phyloP scores from a whole-genome alignment of 2,888 invertebrate genomes.

The Oegoconia quadripuncta region DNA sequence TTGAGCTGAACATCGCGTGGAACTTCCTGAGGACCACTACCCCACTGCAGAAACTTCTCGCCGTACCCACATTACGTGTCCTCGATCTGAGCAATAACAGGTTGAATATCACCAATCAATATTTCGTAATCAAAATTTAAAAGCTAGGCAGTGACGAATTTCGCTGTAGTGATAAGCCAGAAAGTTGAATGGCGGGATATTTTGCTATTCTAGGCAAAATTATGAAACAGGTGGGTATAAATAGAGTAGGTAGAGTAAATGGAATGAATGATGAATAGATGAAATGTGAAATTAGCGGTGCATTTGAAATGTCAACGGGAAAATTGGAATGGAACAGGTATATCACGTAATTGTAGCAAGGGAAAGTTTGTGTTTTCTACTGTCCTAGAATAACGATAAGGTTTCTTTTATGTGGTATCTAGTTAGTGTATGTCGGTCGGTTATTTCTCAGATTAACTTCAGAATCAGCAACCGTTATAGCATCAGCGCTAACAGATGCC shows the following conservation, averaged over 20 bases:
- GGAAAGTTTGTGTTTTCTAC: too few relatives aligned
- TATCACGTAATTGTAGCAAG: too few relatives aligned
- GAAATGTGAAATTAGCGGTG: too few relatives aligned
- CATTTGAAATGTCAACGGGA: too few relatives aligned
- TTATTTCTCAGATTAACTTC: not conserved
- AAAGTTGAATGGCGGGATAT: not conserved
- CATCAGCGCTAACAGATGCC: not conserved
- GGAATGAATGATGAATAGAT: too few relatives aligned
- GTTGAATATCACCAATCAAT: constrained; percentile 4
- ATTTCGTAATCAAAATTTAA: not conserved
- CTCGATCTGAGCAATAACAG: constrained; percentile 32
- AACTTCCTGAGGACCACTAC: constrained; percentile 22
- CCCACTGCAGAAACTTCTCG: constrained; percentile 23
- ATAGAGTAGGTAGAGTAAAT: too few relatives aligned
- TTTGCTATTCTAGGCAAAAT: too few relatives aligned
- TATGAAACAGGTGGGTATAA: too few relatives aligned
- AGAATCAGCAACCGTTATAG: not conserved
- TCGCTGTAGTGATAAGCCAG: not conserved
- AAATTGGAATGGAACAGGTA: too few relatives aligned
- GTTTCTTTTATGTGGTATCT: not conserved
- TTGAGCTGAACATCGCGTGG: constrained; percentile 32
- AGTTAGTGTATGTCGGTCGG: not conserved
- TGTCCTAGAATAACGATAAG: not conserved
- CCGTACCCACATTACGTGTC: constrained; percentile 20
- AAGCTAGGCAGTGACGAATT: not conserved